Conservation (phyloP, 2,888 invertebrate species). For the Conops quadrifasciatus region DNA sequence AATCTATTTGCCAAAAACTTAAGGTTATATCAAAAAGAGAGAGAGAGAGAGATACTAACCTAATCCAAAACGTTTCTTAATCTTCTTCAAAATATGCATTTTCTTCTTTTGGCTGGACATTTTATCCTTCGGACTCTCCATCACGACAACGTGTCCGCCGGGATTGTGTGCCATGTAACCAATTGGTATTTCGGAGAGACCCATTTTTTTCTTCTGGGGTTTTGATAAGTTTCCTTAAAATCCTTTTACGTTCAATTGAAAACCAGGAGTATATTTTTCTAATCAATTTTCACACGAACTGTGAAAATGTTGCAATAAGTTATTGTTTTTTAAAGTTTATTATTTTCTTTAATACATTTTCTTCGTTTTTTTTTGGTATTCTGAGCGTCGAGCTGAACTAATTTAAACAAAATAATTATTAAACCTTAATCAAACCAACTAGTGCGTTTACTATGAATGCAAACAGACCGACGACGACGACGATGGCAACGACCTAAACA, state of each 20-base stretch:
- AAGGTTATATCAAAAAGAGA: no score
- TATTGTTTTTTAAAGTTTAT: slow-evolving; percentile 16
- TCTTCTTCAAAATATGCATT: slow-evolving; percentile 90
- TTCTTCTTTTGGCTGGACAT: slow-evolving; percentile 67
- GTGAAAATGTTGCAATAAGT: slow-evolving; percentile 11
- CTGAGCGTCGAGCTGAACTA: not conserved
- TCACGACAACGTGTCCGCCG: slow-evolving; percentile 52
- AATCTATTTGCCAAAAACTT: no score
- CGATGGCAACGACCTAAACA: slow-evolving; percentile 46
- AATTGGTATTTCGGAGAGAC: slow-evolving; percentile 58
- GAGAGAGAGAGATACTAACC: slow-evolving; percentile 71
- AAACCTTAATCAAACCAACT: slow-evolving; percentile 14
- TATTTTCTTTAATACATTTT: slow-evolving; percentile 33
- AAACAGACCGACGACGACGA: slow-evolving; percentile 43
- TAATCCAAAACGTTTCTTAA: slow-evolving; percentile 86
- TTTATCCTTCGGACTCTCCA: slow-evolving; percentile 60
- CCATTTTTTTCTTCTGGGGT: slow-evolving; percentile 48
- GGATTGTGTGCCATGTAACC: slow-evolving; percentile 56
- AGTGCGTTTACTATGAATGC: slow-evolving; percentile 14
- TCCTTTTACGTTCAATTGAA: not conserved
- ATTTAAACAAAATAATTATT: slow-evolving; percentile 17
- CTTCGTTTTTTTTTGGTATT: slow-evolving; percentile 16
- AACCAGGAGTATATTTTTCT: slow-evolving; percentile 3
- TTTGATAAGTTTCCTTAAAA: slow-evolving; percentile 5
- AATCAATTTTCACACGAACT: slow-evolving; percentile 11